A percentile compares a stretch with the other conserved stretches of the same genome.
Evolutionary conservation across 2,888 invertebrate species (phyloP).

Genomic region (Physocephala rufipes): DNA sequence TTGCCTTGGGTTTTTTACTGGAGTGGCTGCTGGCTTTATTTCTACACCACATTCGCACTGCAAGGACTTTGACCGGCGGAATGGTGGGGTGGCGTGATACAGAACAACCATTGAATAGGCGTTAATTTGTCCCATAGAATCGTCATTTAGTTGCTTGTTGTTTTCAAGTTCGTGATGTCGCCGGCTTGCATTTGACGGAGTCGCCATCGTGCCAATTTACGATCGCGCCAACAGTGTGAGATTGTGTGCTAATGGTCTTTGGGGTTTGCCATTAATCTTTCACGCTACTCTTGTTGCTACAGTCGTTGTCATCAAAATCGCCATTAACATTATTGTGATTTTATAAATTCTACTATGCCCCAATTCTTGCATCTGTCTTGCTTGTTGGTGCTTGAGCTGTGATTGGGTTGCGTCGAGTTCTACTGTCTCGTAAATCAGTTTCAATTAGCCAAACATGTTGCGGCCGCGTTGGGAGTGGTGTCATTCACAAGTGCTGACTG

Average conservation of each 20-base stretch:
- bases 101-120: slow-evolving; percentile 5
- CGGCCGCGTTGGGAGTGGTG: slow-evolving; percentile 26
- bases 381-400: too few relatives aligned
- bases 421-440: slow-evolving; percentile 23
- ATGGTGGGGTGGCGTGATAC: background rate
- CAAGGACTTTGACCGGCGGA: background rate
- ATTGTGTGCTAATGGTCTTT: background rate
- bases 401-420: too few relatives aligned
- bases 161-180: background rate
- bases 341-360: too few relatives aligned
- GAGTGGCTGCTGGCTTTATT: too few relatives aligned
- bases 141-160: slow-evolving; percentile 1
- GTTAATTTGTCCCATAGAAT: slow-evolving; percentile 13
- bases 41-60: too few relatives aligned
- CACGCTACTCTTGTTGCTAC: too few relatives aligned
- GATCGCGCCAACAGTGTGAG: too few relatives aligned
- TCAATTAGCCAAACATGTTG: slow-evolving; percentile 34
- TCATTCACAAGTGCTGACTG: slow-evolving; percentile 18
- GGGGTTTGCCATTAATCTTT: too few relatives aligned
- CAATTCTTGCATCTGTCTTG: too few relatives aligned
- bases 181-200: background rate
- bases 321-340: too few relatives aligned
- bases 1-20: background rate
- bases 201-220: background rate
- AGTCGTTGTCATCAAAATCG: too few relatives aligned